A percentile compares a stretch with the other conserved stretches of the same genome.
Evolutionary conservation across 2,113 vertebrate genomes (phyloP).

Genomic region (Anhinga rufa): DNA sequence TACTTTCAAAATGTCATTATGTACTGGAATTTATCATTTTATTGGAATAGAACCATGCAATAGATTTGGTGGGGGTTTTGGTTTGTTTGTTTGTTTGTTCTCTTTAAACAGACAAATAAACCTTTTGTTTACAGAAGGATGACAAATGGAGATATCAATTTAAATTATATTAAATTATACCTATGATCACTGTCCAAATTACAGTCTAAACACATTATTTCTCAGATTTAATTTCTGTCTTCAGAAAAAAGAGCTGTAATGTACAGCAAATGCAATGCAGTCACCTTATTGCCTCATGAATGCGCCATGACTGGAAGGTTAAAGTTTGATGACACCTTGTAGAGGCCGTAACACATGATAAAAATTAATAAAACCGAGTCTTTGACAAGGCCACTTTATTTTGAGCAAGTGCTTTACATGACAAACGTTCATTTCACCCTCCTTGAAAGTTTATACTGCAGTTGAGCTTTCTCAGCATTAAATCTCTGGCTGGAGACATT

Average conservation of each 20-base stretch:
- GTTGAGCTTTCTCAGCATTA: not conserved
- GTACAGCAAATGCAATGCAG: not conserved
- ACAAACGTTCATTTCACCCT: not conserved
- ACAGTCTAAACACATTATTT: not conserved
- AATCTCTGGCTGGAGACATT: not conserved
- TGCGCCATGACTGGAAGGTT: not conserved
- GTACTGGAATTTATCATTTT: not conserved
- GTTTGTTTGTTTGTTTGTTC: not conserved
- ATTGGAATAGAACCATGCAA: not conserved
- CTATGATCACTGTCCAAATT: not conserved
- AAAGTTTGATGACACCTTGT: not conserved
- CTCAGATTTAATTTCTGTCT: not conserved
- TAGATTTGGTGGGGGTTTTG: not conserved
- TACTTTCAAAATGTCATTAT: not conserved
- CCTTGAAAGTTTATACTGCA: not conserved
- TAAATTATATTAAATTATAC: not conserved
- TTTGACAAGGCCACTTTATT: not conserved
- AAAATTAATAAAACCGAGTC: not conserved
- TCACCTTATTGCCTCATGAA: not conserved
- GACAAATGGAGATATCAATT: not conserved
- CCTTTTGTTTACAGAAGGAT: not conserved
- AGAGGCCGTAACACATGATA: not conserved
- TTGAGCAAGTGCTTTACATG: not conserved
- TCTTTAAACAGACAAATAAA: not conserved
- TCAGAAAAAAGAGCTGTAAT: not conserved